Evolutionary conservation across 2,797 vertebrate genomes (phyloP).

Genomic region (Myripristis murdjan): DNA sequence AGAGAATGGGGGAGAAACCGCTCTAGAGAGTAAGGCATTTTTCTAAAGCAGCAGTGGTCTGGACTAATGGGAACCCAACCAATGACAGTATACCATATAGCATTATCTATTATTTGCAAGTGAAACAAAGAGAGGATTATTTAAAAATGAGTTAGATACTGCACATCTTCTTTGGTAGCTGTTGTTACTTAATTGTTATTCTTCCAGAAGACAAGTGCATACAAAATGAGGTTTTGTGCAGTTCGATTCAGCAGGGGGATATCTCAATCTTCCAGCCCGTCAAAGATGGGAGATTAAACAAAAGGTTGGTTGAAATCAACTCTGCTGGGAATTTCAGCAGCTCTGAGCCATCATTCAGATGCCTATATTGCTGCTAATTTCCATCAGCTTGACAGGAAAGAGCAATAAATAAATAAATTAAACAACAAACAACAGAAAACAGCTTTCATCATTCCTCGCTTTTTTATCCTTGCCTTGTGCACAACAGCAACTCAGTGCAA

Average conservation of each 20-base stretch:
- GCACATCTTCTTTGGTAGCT: neutral
- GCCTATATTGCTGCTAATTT: conserved; percentile 63
- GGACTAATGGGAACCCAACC: conserved; percentile 57
- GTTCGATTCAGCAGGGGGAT: conserved; percentile 6
- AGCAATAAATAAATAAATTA: conserved; percentile 1
- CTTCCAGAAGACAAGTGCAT: conserved; percentile 2
- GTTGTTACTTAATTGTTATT: conserved; percentile 23
- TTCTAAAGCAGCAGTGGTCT: conserved; percentile 59
- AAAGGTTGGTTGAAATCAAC: conserved; percentile 43
- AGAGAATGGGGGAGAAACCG: conserved; percentile 54
- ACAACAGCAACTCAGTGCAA: conserved; percentile 63
- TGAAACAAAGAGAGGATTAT: conserved; percentile 52
- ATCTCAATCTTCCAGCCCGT: conserved; percentile 51
- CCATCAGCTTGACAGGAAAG: conserved; percentile 52
- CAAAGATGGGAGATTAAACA: conserved; percentile 51
- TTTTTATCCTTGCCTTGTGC: conserved; percentile 55
- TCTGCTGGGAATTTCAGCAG: conserved; percentile 46
- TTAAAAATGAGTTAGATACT: conserved; percentile 26
- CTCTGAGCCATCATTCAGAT: conserved; percentile 58
- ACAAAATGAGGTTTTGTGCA: conserved; percentile 18
- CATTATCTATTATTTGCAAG: conserved; percentile 39
- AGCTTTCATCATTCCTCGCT: conserved; percentile 66
- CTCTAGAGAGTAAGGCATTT: conserved; percentile 63
- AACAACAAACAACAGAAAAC: conserved; percentile 51
- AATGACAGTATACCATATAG: conserved; percentile 52